Conservation (phyloP, 2,797 vertebrate genomes). For the Acrossocheilus fasciatus region DNA sequence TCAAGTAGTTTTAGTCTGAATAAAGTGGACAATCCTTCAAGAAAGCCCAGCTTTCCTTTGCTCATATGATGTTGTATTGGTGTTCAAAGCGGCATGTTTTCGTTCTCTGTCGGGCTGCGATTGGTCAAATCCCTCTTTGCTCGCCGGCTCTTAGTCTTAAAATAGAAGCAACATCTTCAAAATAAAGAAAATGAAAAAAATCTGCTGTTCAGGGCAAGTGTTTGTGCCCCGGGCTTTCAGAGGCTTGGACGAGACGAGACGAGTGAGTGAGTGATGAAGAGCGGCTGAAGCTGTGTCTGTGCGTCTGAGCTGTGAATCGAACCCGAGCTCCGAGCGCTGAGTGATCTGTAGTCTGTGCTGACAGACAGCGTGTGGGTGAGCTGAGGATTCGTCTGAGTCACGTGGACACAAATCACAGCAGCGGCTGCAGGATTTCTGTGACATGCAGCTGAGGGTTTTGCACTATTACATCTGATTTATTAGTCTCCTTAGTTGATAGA, state of each 20-base stretch:
- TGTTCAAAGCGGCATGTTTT: not conserved
- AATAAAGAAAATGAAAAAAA: not conserved
- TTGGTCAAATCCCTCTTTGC: not conserved
- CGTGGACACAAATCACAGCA: conserved; percentile 2
- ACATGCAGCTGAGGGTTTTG: not conserved
- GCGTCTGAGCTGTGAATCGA: not conserved
- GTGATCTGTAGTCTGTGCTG: conserved; percentile 41
- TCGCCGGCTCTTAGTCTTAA: not conserved
- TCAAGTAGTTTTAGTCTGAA: not conserved
- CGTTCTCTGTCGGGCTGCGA: not conserved
- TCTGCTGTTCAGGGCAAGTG: not conserved
- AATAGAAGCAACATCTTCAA: conserved; percentile 11
- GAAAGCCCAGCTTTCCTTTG: not conserved
- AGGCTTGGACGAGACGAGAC: not conserved
- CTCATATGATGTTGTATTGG: not conserved
- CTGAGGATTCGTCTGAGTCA: conserved; percentile 22
- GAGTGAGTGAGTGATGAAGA: conserved; percentile 8
- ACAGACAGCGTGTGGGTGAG: conserved; percentile 52
- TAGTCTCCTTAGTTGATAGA: not conserved
- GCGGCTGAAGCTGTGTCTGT: not conserved
- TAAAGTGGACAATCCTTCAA: not conserved
- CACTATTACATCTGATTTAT: not conserved
- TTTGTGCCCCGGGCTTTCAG: not conserved
- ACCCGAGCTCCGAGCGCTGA: not conserved
- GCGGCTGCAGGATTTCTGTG: too few relatives aligned